Evolutionary conservation across 2,888 invertebrate species (phyloP), one percentile per base, ranked within the genome.

Genomic region (Hipparchia sbordonii): DNA sequence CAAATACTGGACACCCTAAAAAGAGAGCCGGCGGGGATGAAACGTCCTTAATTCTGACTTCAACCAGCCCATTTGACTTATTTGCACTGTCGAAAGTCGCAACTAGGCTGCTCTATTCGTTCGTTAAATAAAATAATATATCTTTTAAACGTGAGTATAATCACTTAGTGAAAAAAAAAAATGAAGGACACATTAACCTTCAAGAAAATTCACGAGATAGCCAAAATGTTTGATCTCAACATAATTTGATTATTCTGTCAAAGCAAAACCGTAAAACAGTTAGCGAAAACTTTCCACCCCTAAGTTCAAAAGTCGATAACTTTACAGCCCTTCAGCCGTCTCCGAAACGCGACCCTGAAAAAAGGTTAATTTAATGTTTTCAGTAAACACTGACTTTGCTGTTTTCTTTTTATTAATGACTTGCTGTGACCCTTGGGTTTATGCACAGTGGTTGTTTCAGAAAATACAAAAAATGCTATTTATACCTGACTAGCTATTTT

Each of bases 181-280:
- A 7, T 48, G 1, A 48, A 48, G 48, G 10, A 10, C 33, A 60
- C 59, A 4, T 60, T 12, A 39, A 60, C 5, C 59, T 39, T 12
- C 23, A 7, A 12, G 65, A 10, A 52, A 65, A 33, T 12, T 65
- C 65, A 12, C 52, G 51, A 65, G 65, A 6, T 52, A 52, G 13
- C 54, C 39, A 12, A 33, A 65, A 65, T 65, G 39, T 67, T 67
- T 67, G 67, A 67, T 67, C 56, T 56, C 13, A 13, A 45, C 7
- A n/a, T 67, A 67, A 67, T 67, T 67, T 67, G 67, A 56, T 67
- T 56, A 67, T 67, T 10, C 54, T 52, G 10, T 12, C 8, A 33
- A 72, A 66, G 45, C 63, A 54, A 39, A 66, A 70, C 59, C 72
- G 46, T 72, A 66, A 70, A 72, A 70, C 70, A 70, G 60, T 70